Conservation (phyloP, 2,888 invertebrate species). For the Endotricha flammealis region DNA sequence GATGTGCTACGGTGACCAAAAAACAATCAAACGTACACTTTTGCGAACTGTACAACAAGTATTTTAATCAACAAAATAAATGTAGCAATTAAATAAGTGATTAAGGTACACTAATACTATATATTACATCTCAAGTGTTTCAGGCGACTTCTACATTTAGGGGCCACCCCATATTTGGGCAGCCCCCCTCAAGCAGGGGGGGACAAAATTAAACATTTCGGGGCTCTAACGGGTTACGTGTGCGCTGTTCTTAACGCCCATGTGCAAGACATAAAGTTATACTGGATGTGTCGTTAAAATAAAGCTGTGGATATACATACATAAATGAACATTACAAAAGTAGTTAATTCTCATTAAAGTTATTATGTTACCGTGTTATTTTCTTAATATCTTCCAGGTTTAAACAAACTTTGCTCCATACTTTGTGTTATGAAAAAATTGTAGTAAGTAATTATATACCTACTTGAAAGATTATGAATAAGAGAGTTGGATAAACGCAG, state of each 20-base stretch:
- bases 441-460: too few relatives aligned
- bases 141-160: conserved; percentile 32
- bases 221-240: conserved; percentile 68
- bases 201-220: conserved; percentile 74
- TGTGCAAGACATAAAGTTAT: conserved; percentile 25
- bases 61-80: conserved; percentile 76
- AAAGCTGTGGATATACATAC: not conserved
- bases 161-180: conserved; percentile 31
- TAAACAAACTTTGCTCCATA: too few relatives aligned
- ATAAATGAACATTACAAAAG: not conserved
- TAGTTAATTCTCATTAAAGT: too few relatives aligned
- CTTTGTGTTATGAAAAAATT: too few relatives aligned
- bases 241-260: conserved; percentile 50
- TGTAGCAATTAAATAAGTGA: conserved; percentile 74
- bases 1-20: too few relatives aligned
- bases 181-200: conserved; percentile 34
- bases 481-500: too few relatives aligned
- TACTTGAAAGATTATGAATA: too few relatives aligned
- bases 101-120: conserved; percentile 72
- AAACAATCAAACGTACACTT: too few relatives aligned
- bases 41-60: too few relatives aligned
- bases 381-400: too few relatives aligned
- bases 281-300: conserved; percentile 31
- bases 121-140: conserved; percentile 65
- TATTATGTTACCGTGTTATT: too few relatives aligned